Base-by-base conservation (phyloP, 2,113 vertebrate species). In the Odobenus rosmarus region DNA sequence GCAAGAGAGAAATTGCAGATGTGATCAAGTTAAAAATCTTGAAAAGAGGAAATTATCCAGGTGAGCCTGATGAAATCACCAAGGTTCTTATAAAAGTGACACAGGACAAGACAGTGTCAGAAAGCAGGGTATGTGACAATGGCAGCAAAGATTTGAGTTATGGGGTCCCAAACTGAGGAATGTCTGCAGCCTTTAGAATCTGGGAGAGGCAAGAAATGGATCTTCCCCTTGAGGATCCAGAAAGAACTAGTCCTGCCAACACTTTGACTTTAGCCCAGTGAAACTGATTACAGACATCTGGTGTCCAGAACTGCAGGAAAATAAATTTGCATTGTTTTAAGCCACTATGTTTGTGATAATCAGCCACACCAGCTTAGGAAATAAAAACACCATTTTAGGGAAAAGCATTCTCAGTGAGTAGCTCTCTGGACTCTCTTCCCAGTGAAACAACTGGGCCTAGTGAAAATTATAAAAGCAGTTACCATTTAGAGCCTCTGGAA, bases 11-110 rank as follows among this genome's bases (percentile, higher is more conserved):
- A 67, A 85, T 26, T 62, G 4, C 19, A 90, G 26, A 92, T 42
- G 16, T 72, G 79, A 42, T 86, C 42, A 95, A 93, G 46, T 94
- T 79, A 71, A 83, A 88, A 61, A 33, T 77, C 53, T 93, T 95
- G 69, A 77, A 62, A 59, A 51, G 33, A 39, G 33, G 18, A 94
- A 7, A 64, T 53, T 72, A 36, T 39, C 49, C 21, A 57, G 55
- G 36, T 57, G 7, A 39, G 10, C 15, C 62, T 61, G 31, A 49
- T 64, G 7, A 31, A 71, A 59, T 39, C 42, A 57, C 10, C 64
- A 71, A 23, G 39, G 13, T 81, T 76, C 24, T 71, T 42, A 46
- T 64, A 69, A 91, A 77, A 79, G 33, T 46, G n/a, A 39, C 4
- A 24, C 5, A 88, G 49, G 23, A 49, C 1, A 46, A 82, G 49